A percentile compares a stretch with the other conserved stretches of the same genome.
These are phyloP conservation scores for Ceratina japonica DNA, from an alignment of 1,140 invertebrate species.

Conservation along the genomic window DNA sequence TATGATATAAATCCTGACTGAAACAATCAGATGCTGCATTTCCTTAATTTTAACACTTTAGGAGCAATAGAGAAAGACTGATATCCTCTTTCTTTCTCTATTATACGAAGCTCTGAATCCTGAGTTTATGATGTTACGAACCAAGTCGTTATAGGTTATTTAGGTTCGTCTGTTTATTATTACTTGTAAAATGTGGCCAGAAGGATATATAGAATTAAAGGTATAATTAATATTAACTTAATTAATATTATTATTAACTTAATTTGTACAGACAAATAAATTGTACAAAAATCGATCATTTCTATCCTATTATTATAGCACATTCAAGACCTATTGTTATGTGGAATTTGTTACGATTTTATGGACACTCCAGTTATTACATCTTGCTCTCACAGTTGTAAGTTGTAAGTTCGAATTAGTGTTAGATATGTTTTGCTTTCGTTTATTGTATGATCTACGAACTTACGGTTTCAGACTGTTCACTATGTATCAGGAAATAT, in stretches of 20 bases:
- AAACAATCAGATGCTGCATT: no score
- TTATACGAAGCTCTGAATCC: no score
- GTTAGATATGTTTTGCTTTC: constrained; percentile 5
- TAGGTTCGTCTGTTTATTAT: no score
- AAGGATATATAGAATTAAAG: constrained; percentile 48
- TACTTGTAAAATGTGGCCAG: constrained; percentile 42
- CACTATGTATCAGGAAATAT: constrained; percentile 81
- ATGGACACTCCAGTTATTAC: constrained; percentile 77
- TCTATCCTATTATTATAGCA: constrained; percentile 62
- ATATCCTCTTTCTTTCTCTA: no score
- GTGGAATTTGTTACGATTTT: constrained; percentile 79
- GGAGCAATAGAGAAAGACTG: no score
- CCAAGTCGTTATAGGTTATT: no score
- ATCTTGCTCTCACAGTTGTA: constrained; percentile 79
- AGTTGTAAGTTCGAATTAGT: constrained; percentile 43
- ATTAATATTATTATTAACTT: no score
- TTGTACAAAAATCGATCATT: background rate
- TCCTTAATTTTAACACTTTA: no score
- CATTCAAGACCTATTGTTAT: constrained; percentile 74
- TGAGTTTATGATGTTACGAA: no score
- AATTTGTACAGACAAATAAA: constrained; percentile 17
- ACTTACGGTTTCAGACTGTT: constrained; percentile 78
- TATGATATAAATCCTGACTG: no score
- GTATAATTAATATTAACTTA: constrained; percentile 30
- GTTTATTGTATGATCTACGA: background rate